Evolutionary conservation across 2,113 vertebrate species (phyloP).

Genomic region (mouse (Mus musculus)): GRCm39 chr15:99685501-99686000

Average conservation of each 20-base stretch:
- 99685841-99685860: conserved; percentile 69
- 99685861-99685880: conserved; percentile 75
- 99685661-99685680: background rate
- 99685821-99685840: conserved; percentile 37
- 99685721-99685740: conserved; percentile 6
- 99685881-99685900: conserved; percentile 75
- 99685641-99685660: background rate
- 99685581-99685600: background rate
- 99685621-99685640: conserved; percentile 14
- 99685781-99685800: conserved; percentile 33
- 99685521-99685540: conserved; percentile 49
- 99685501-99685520: conserved; percentile 41
- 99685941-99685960: conserved; percentile 55
- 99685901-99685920: conserved; percentile 75
- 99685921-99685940: conserved; percentile 58
- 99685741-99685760: conserved; percentile 33
- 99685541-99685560: conserved; percentile 32
- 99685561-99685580: conserved; percentile 41
- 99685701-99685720: background rate
- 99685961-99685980: conserved; percentile 47
- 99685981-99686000: conserved; percentile 42
- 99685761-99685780: conserved; percentile 52
- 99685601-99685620: background rate
- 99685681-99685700: background rate
- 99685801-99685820: conserved; percentile 40